phyloP scores from a whole-genome alignment of 2,888 invertebrate genomes.

The Pinctada fucata region DNA sequence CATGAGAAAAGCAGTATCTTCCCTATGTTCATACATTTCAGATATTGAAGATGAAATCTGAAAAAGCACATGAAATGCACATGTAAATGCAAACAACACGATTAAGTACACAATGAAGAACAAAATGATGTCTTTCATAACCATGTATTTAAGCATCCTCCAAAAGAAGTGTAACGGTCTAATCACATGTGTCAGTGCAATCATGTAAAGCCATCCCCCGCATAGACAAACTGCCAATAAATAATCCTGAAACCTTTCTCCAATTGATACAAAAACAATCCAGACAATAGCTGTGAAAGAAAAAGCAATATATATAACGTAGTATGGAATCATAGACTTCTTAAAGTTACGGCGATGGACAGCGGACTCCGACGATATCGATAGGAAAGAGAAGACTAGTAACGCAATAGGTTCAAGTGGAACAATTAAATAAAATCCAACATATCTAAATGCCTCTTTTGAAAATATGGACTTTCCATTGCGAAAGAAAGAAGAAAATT shows the following conservation, averaged over 20 bases:
- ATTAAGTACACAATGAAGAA: conserved; percentile 73
- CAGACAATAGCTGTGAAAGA: conserved; percentile 62
- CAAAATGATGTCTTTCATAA: conserved; percentile 70
- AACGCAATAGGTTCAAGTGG: conserved; percentile 63
- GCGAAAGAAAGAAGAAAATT: background rate
- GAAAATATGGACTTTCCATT: conserved; percentile 35
- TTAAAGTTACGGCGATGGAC: conserved; percentile 39
- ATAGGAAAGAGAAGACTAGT: conserved; percentile 50
- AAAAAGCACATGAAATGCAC: conserved; percentile 70
- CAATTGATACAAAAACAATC: conserved; percentile 59
- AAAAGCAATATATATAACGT: conserved; percentile 55
- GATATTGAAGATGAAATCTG: conserved; percentile 57
- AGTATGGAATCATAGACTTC: conserved; percentile 35
- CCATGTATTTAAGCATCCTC: conserved; percentile 73
- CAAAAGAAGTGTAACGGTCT: conserved; percentile 72
- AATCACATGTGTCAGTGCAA: conserved; percentile 72
- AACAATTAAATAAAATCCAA: conserved; percentile 52
- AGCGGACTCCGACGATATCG: conserved; percentile 40
- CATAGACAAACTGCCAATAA: conserved; percentile 68
- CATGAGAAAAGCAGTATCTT: conserved; percentile 67
- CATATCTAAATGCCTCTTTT: conserved; percentile 24
- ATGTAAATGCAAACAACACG: conserved; percentile 72
- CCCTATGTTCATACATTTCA: conserved; percentile 52
- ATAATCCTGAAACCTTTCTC: conserved; percentile 62
- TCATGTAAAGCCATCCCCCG: conserved; percentile 72